Evolutionary conservation across 1,140 invertebrate genomes (phyloP).

Genomic region (Delia radicum): DNA sequence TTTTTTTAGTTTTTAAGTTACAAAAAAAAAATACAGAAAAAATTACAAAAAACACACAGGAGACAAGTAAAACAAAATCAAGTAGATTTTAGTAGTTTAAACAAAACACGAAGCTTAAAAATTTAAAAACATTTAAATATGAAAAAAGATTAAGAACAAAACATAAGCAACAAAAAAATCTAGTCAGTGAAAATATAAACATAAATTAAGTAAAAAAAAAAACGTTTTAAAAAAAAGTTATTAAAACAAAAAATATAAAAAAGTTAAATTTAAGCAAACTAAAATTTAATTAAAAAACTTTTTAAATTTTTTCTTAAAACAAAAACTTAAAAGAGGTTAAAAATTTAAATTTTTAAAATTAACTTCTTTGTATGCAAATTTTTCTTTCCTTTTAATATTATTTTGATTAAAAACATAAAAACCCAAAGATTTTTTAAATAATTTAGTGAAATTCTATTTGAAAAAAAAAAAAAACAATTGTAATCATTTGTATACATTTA

Average conservation of each 20-base stretch:
- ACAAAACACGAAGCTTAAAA: neutral
- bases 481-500: no score
- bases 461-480: neutral
- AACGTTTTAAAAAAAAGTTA: neutral
- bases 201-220: conserved; percentile 1
- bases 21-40: neutral
- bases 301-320: neutral
- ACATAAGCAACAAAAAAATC: conserved; percentile 21
- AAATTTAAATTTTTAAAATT: no score
- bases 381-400: no score
- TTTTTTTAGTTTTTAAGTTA: neutral
- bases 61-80: neutral
- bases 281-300: neutral
- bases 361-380: no score
- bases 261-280: neutral
- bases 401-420: neutral
- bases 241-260: neutral
- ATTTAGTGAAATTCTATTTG: conserved; percentile 10
- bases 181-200: conserved; percentile 19
- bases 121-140: neutral
- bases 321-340: no score
- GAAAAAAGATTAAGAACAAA: conserved; percentile 5
- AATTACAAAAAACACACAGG: neutral
- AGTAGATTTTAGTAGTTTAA: neutral
- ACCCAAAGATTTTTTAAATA: conserved; percentile 15